A percentile compares a stretch with the other conserved stretches of the same genome.
Conservation (phyloP, 2,797 vertebrate species). For the Sebastes kiyomatsui region DNA sequence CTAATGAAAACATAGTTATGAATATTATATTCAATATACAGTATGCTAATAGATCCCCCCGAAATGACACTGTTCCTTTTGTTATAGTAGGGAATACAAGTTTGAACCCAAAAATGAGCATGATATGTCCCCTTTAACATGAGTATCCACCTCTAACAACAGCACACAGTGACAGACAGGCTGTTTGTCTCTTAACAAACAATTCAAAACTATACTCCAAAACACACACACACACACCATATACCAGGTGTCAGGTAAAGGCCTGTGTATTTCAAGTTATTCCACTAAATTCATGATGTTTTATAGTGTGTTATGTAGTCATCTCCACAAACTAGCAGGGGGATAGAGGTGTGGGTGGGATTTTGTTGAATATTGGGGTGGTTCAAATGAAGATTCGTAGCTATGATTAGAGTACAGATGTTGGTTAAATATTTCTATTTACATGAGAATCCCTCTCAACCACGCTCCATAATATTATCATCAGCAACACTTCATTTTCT, state of each 20-base stretch:
- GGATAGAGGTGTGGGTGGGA: not conserved
- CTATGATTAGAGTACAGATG: not conserved
- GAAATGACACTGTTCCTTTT: too few species aligned
- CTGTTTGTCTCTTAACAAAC: slow-evolving; percentile 8
- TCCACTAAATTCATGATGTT: not conserved
- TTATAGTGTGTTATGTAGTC: not conserved
- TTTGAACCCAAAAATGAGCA: too few species aligned
- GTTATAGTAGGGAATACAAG: not conserved
- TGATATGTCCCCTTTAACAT: not conserved
- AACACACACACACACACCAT: not conserved
- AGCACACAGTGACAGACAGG: not conserved
- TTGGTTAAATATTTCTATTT: not conserved
- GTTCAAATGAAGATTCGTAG: not conserved
- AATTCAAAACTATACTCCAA: not conserved
- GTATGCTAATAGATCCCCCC: too few species aligned
- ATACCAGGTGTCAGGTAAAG: not conserved
- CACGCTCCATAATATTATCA: not conserved
- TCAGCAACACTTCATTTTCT: not conserved
- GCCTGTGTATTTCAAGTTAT: not conserved
- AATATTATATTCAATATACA: too few species aligned
- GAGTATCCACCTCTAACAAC: not conserved
- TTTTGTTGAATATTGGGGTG: not conserved
- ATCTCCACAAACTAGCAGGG: not conserved
- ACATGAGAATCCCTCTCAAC: not conserved
- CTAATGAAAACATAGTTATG: too few species aligned